phyloP scores from a whole-genome alignment of 2,113 vertebrate genomes.

The Etheostoma cragini region DNA sequence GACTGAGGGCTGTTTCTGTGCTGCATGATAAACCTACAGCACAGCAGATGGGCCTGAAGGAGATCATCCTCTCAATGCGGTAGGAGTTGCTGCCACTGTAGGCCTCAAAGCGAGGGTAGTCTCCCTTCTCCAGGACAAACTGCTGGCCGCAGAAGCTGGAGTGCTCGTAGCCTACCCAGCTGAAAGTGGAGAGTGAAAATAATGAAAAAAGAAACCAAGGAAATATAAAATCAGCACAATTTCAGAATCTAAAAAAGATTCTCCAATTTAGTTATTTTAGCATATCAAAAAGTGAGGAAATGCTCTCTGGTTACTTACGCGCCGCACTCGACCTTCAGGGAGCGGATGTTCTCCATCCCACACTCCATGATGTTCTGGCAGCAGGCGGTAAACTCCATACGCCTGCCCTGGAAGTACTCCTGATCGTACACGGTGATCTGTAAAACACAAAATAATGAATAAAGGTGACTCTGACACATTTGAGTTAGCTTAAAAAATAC shows the following conservation, averaged over 20 bases:
- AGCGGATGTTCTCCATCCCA: slow-evolving; percentile 93
- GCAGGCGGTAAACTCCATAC: slow-evolving; percentile 93
- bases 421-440: slow-evolving; percentile 97
- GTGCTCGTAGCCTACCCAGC: slow-evolving; percentile 97
- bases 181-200: slow-evolving; percentile 55
- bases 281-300: not conserved
- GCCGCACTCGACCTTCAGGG: slow-evolving; percentile 95
- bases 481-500: not conserved
- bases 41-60: slow-evolving; percentile 96
- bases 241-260: not conserved
- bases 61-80: slow-evolving; percentile 96
- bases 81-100: slow-evolving; percentile 97
- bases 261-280: not conserved
- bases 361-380: slow-evolving; percentile 95
- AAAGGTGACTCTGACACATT: not conserved
- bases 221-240: not conserved
- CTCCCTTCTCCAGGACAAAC: slow-evolving; percentile 97
- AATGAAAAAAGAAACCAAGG: not conserved
- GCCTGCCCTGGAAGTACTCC: slow-evolving; percentile 96
- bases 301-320: slow-evolving; percentile 85
- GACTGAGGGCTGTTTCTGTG: not conserved
- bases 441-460: slow-evolving; percentile 30
- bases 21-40: slow-evolving; percentile 85
- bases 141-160: slow-evolving; percentile 96
- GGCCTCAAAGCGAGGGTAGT: slow-evolving; percentile 96